Percentiles rank a stretch among this genome's conserved stretches.
These are phyloP conservation scores for Colletes latitarsis DNA, from an alignment of 1,140 invertebrate genomes.

Conservation along the genomic window DNA sequence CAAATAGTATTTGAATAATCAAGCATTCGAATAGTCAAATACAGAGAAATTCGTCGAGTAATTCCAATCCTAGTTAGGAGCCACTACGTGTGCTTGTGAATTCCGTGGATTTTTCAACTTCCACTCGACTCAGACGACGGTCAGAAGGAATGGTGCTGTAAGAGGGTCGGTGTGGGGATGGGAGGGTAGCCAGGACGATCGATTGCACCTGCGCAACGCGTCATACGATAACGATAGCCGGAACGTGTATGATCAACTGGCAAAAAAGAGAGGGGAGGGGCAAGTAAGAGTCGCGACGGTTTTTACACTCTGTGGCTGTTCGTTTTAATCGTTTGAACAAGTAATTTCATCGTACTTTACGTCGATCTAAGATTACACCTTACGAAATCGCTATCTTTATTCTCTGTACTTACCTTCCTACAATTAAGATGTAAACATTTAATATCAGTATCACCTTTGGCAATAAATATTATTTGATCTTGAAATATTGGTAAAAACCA, in stretches of 20 bases:
- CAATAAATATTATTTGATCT: too few relatives aligned
- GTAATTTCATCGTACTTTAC: neutral
- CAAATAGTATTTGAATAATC: too few relatives aligned
- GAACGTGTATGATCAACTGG: constrained; percentile 8
- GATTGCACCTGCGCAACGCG: constrained; percentile 7
- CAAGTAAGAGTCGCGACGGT: neutral
- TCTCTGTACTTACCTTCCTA: too few relatives aligned
- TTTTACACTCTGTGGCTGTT: neutral
- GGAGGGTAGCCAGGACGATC: neutral
- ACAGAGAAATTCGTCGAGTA: too few relatives aligned
- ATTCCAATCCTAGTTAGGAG: too few relatives aligned
- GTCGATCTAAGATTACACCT: constrained; percentile 4
- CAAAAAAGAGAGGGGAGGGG: neutral
- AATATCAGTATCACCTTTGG: too few relatives aligned
- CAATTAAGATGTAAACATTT: too few relatives aligned
- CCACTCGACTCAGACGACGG: neutral
- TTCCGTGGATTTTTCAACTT: neutral
- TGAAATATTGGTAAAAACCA: too few relatives aligned
- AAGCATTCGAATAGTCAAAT: too few relatives aligned
- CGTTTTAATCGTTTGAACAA: constrained; percentile 16
- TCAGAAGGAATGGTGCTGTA: too few relatives aligned
- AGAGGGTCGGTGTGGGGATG: too few relatives aligned
- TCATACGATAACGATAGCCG: constrained; percentile 3
- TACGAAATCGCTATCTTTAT: too few relatives aligned
- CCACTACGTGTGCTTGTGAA: neutral